Base-by-base conservation (phyloP, 2,888 invertebrate species). In the Ommatoiulus sabulosus region DNA sequence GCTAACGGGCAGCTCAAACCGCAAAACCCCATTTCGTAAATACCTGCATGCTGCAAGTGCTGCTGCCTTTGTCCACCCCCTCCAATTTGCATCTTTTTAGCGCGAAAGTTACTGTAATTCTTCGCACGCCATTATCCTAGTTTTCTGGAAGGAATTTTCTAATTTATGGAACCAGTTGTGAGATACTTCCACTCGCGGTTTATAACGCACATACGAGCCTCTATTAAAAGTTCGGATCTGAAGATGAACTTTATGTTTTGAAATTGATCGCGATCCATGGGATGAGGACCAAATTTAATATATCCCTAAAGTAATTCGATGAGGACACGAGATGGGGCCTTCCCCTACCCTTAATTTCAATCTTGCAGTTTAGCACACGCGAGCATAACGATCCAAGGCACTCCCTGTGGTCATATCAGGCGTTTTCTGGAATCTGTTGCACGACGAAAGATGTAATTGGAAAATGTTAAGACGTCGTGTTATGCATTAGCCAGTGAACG, bases 1-100 rank as follows among this genome's bases (percentile, higher is more conserved):
- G 72, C 72, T 72, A 72, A 72, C 72, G 72, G 72, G 24, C 72
- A 72, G 20, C 72, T 20, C n/a, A 6, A 72, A 72, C 72, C 72
- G 24, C 72, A 72, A 72, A 72, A 72, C 10, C 72, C 72, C 20
- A 20, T 20, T 72, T 72, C 7, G 12, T 15, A 52, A 52, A 52
- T 46, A 46, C 46, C 46, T 46, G 46, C 46, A n/a, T n/a, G n/a
- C n/a, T n/a, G n/a, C n/a, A n/a, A n/a, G n/a, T n/a, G n/a, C n/a
- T n/a, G n/a, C n/a, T n/a, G n/a, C n/a, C n/a, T n/a, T n/a, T 46
- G 4, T 72, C 72, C 72, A 72, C 72, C 72, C 72, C 8, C 20
- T n/a, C 5, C 4, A 72, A 72, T 72, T 72, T 72, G 72, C 72
- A 72, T 72, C 72, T 24, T 24, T 0, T 72, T 72, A n/a, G 20